Evolutionary conservation across 2,797 vertebrate genomes (phyloP), one percentile per base, ranked within the genome.

Genomic region (Thaleichthys pacificus): DNA sequence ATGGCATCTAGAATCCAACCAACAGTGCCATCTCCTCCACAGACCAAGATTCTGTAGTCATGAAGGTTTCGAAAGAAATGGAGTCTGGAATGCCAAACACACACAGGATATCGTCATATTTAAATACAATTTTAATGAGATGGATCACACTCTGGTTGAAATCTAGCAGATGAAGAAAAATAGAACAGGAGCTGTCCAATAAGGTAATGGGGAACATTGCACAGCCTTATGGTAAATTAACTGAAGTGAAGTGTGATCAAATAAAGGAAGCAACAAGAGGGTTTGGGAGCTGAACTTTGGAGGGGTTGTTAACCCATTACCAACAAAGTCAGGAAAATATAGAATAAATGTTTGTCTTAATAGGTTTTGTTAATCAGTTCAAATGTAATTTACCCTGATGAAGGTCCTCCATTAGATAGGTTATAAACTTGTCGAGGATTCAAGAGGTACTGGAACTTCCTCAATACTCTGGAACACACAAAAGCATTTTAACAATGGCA

Each of bases 1-100:
- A 98, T 95, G 72, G 94, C 94, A 64, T 98, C 96, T 69, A 98
- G 91, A 77, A 98, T 94, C 97, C 97, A 98, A 32, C 97, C 97
- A 3, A 97, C 97, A 0, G 96, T 98, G 76, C 97, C 97, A 0
- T 98, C 97, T 26, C 97, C 97, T 0, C 97, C 97, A 54, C 97
- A 97, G 38, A 94, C 96, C 88, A 98, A 86, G 83, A 98, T 91
- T 62, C 94, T 93, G 85, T 91, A 96, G 22, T 94, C 72, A 2
- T 80, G 88, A 67, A 97, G 87, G 21, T 94, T 95, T 73, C 86
- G 93, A 89, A 98, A 98, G 83, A 98, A 95, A 76, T 91, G 93
- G 0, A 98, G 91, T 70, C 97, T 98, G 81, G 22, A 71, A 35
- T 68, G 6, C 74, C 3, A 79, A 54, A 35, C n/a, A 71, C 60